phyloP scores from a whole-genome alignment of 2,113 vertebrate species.

The Numenius arquata region DNA sequence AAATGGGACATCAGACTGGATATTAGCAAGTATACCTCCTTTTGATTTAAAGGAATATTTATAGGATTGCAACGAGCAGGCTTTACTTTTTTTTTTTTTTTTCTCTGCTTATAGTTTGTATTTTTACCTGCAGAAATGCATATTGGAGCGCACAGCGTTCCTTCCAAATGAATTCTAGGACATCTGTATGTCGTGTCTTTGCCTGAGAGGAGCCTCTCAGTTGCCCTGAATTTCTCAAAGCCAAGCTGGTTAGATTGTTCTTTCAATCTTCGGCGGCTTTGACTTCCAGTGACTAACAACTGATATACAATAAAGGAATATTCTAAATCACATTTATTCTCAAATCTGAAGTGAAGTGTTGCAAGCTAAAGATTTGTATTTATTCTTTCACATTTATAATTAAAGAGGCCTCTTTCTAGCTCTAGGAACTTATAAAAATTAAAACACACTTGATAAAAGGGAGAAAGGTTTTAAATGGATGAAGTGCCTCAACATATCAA shows the following conservation, averaged over 20 bases:
- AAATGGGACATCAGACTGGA: background rate
- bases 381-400: slow-evolving; percentile 28
- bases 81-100: background rate
- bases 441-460: slow-evolving; percentile 16
- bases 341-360: background rate
- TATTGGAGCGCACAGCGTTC: background rate
- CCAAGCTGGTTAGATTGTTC: background rate
- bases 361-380: background rate
- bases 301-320: background rate
- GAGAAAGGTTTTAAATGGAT: slow-evolving; percentile 1
- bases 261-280: background rate
- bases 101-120: no score
- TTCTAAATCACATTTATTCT: background rate
- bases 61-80: background rate
- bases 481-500: background rate
- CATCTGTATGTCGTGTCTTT: background rate
- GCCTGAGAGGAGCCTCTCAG: background rate
- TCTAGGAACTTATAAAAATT: background rate
- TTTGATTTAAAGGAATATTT: background rate
- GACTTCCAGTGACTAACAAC: background rate
- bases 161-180: background rate
- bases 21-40: background rate
- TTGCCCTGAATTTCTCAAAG: background rate
- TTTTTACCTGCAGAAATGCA: background rate
- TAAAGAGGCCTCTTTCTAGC: background rate